These are phyloP conservation scores for Apostichopus parvimensis DNA, from an alignment of 35 echinoderm and acorn worm species.

Conservation along the genomic window DNA sequence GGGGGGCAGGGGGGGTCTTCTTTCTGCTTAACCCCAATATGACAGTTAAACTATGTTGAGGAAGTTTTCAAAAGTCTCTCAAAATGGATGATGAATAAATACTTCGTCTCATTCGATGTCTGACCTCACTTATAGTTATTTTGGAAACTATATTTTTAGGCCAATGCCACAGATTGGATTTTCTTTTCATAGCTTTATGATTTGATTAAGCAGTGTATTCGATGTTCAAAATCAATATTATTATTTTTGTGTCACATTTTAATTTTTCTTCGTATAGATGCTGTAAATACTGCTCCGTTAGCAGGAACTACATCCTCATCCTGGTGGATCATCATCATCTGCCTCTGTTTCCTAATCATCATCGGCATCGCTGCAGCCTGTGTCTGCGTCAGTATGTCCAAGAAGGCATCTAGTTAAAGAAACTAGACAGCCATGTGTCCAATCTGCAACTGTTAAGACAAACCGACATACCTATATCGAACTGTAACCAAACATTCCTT, in stretches of 20 bases:
- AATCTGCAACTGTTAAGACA: too few species aligned
- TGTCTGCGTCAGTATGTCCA: constrained; percentile 38
- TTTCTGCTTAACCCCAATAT: neutral
- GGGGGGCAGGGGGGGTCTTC: too few species aligned
- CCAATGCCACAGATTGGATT: too few species aligned
- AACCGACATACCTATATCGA: too few species aligned
- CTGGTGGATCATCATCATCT: constrained; percentile 25
- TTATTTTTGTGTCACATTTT: neutral
- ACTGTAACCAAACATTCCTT: too few species aligned
- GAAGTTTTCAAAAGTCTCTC: neutral
- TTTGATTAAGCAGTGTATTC: too few species aligned
- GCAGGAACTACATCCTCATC: neutral
- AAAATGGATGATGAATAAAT: neutral
- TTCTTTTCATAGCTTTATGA: too few species aligned
- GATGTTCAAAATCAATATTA: too few species aligned
- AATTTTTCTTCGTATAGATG: neutral
- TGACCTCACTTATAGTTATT: too few species aligned
- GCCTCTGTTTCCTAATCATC: constrained; percentile 30
- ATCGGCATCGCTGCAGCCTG: constrained; percentile 18
- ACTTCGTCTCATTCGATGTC: neutral
- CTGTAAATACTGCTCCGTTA: neutral
- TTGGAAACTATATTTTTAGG: too few species aligned
- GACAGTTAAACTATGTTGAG: neutral
- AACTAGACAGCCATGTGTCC: too few species aligned
- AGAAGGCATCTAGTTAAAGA: constrained; percentile 24